Base-by-base conservation (phyloP, 1,140 invertebrate genomes). In the Papilio xuthus region DNA sequence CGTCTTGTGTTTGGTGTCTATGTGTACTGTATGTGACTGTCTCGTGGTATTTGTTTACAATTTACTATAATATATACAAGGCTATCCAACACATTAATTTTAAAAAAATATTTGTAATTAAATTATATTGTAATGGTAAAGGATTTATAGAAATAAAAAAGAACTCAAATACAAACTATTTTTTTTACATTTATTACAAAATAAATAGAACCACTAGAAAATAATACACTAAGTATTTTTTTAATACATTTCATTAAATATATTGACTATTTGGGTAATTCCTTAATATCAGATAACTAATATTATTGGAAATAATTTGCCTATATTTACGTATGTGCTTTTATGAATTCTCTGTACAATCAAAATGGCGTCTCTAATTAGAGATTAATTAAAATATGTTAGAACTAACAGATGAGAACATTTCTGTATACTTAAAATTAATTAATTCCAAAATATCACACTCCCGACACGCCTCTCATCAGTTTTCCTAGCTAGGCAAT, bases 371-470 rank as follows among this genome's bases (percentile, higher is more conserved):
- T 87, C 83, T 80, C 32, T 80, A 1, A 70, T 82, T 78, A 67
- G 44, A 80, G 85, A 91, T 90, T 88, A n/a, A 91, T 90, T 89
- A 84, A 85, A 77, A 69, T n/a, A 9, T 67, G 26, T 18, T 26
- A 63, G 23, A 28, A 4, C 3, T 60, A 60, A 20, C n/a, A 20
- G 20, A 60, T 28, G 13, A 67, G 26, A 67, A 28, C 60, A 28
- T 67, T 67, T 10, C 60, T 67, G 20, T 15, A 67, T 67, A 28
- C 60, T 67, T 67, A 67, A 67, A 67, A 67, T 67, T 67, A 67
- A 67, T 90, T 91, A 92, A 84, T 85, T 86, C 84, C 86, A 85
- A 88, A 86, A 88, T 91, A 92, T 93, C 91, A 93, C 91, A 93
- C 88, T 82, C 86, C n/a, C 84, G 84, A 85, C 84, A 82, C 84